Conservation (phyloP, 2,888 invertebrate genomes). For the Hypomecis atomaria region DNA sequence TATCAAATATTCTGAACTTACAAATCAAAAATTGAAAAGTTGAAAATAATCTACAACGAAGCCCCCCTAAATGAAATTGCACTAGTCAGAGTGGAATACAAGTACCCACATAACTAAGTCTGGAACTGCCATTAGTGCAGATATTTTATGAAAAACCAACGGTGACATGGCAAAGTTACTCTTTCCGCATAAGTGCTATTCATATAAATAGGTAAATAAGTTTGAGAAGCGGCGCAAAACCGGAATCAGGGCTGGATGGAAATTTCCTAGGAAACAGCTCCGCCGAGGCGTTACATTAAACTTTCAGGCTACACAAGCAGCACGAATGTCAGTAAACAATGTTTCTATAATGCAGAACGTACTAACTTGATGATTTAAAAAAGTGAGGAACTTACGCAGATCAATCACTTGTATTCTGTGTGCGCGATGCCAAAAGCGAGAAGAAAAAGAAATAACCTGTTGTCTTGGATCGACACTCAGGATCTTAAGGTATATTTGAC, state of each 20-base stretch:
- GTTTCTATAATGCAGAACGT: background rate
- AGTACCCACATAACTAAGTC: background rate
- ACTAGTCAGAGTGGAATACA: background rate
- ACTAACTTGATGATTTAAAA: too few relatives aligned
- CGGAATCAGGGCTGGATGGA: conserved; percentile 64
- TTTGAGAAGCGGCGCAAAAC: conserved; percentile 64
- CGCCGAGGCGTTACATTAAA: conserved; percentile 70
- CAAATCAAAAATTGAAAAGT: too few relatives aligned
- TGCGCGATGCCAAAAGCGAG: too few relatives aligned
- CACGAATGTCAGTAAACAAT: conserved; percentile 18
- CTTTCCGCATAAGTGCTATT: conserved; percentile 46
- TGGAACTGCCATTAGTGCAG: background rate
- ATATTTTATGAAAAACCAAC: conserved; percentile 22
- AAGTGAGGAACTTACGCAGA: too few relatives aligned
- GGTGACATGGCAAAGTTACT: conserved; percentile 28
- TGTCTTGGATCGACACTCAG: too few relatives aligned
- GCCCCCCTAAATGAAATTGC: too few relatives aligned
- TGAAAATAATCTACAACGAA: too few relatives aligned
- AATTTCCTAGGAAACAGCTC: conserved; percentile 64
- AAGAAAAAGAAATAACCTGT: too few relatives aligned
- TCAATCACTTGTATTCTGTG: too few relatives aligned
- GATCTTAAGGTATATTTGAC: too few relatives aligned
- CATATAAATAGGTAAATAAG: conserved; percentile 63
- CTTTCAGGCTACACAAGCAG: conserved; percentile 59
- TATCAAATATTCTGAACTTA: too few relatives aligned